phyloP scores from a whole-genome alignment of 2,888 invertebrate species.

The Agrochola circellaris region DNA sequence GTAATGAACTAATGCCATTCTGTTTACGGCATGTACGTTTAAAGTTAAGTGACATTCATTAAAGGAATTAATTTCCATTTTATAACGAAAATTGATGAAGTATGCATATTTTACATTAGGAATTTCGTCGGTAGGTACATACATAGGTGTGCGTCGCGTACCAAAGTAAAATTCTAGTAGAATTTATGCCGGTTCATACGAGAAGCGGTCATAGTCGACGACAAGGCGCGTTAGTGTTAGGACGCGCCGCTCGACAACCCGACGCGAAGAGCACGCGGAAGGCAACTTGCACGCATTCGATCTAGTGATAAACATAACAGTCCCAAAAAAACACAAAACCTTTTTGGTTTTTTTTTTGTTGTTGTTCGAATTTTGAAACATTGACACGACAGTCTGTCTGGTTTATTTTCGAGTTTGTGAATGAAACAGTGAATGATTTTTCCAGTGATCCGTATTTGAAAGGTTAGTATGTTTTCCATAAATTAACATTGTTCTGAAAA shows the following conservation, averaged over 20 bases:
- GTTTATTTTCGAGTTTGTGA: constrained; percentile 69
- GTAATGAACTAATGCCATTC: neutral
- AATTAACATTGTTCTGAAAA: constrained; percentile 60
- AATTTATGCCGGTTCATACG: constrained; percentile 73
- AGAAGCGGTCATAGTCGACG: constrained; percentile 80
- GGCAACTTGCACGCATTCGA: constrained; percentile 69
- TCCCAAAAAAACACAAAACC: constrained; percentile 55
- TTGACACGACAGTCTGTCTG: constrained; percentile 48
- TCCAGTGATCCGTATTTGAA: constrained; percentile 77
- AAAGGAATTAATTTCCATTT: constrained; percentile 28
- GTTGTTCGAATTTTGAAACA: constrained; percentile 24
- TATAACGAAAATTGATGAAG: constrained; percentile 25
- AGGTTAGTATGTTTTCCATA: constrained; percentile 79
- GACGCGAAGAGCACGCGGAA: constrained; percentile 77
- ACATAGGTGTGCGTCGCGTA: constrained; percentile 65
- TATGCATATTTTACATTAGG: constrained; percentile 61
- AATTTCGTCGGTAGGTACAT: constrained; percentile 58
- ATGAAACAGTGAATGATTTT: constrained; percentile 80
- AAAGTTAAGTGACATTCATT: constrained; percentile 9
- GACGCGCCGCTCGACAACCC: constrained; percentile 77
- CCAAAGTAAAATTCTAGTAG: constrained; percentile 77
- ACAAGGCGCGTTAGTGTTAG: constrained; percentile 78
- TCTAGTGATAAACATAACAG: constrained; percentile 66
- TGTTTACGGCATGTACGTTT: neutral
- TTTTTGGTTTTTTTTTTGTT: constrained; percentile 44